Evolutionary conservation across 2,888 invertebrate genomes (phyloP).

Genomic region (Formica aserva): DNA sequence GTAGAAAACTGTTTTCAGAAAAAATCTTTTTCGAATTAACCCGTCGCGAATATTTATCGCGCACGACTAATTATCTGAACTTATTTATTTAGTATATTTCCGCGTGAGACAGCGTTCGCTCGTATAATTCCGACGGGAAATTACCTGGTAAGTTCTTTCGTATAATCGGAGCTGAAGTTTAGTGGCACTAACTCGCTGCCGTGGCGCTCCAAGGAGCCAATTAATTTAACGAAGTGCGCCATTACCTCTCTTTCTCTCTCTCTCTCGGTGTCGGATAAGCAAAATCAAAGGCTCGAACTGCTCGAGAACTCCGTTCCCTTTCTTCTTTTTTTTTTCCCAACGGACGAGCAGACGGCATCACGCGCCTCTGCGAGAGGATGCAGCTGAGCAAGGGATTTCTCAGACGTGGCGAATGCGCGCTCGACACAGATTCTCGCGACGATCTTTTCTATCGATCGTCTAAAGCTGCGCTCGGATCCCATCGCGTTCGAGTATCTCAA

Average conservation of each 20-base stretch:
- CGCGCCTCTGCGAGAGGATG: conserved; percentile 56
- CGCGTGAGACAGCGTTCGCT: conserved; percentile 24
- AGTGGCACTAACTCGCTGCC: conserved; percentile 74
- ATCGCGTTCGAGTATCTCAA: conserved; percentile 38
- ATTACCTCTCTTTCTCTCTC: conserved; percentile 67
- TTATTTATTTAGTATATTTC: conserved; percentile 46
- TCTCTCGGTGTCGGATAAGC: conserved; percentile 73
- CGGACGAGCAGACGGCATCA: conserved; percentile 53
- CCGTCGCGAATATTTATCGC: conserved; percentile 6
- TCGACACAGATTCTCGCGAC: conserved; percentile 47
- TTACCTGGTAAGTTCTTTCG: conserved; percentile 62
- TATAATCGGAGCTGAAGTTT: conserved; percentile 75
- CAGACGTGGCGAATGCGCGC: conserved; percentile 57
- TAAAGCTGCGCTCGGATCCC: conserved; percentile 46
- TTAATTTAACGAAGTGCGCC: conserved; percentile 79
- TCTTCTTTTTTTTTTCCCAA: conserved; percentile 27
- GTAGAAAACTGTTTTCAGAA: background rate
- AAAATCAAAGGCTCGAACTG: conserved; percentile 72
- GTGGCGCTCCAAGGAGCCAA: conserved; percentile 72
- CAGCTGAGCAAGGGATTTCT: conserved; percentile 61
- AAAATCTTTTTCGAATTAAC: background rate
- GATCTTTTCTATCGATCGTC: conserved; percentile 30
- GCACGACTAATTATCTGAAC: conserved; percentile 26
- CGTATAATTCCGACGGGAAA: conserved; percentile 40
- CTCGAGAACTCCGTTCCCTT: conserved; percentile 56